phyloP scores from a whole-genome alignment of 1,140 invertebrate species.

The Heliconius nattereri region DNA sequence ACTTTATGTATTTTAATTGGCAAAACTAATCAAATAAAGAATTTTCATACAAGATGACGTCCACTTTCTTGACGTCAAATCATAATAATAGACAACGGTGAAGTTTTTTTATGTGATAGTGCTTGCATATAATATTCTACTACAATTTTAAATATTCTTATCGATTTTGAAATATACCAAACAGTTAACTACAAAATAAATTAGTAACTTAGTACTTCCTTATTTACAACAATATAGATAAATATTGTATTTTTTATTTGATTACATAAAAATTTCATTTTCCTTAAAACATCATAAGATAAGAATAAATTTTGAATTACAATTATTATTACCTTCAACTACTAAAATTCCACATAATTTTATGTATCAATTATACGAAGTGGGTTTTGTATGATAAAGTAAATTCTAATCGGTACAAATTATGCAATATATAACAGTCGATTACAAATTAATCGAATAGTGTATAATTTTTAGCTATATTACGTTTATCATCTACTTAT shows the following conservation, averaged over 20 bases:
- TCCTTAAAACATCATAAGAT: too few relatives aligned
- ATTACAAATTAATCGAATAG: not conserved
- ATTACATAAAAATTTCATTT: too few relatives aligned
- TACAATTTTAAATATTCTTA: not conserved
- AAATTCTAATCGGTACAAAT: not conserved
- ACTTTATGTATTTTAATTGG: slow-evolving; percentile 27
- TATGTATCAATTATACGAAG: too few relatives aligned
- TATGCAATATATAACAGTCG: not conserved
- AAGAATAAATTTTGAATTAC: too few relatives aligned
- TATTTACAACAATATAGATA: not conserved
- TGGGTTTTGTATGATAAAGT: too few relatives aligned
- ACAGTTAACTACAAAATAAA: not conserved
- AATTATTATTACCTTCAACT: too few relatives aligned
- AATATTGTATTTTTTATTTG: too few relatives aligned
- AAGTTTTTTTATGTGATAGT: slow-evolving; percentile 22
- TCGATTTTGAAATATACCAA: not conserved
- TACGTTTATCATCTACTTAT: not conserved
- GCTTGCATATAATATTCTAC: not conserved
- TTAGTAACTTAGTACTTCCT: not conserved
- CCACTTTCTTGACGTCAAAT: slow-evolving; percentile 74
- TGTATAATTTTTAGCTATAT: not conserved
- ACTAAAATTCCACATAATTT: too few relatives aligned
- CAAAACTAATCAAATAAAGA: slow-evolving; percentile 67
- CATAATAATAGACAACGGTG: slow-evolving; percentile 67
- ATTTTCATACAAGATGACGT: slow-evolving; percentile 75